Conservation (phyloP, 2,113 vertebrate genomes). For the Stegastes partitus region DNA sequence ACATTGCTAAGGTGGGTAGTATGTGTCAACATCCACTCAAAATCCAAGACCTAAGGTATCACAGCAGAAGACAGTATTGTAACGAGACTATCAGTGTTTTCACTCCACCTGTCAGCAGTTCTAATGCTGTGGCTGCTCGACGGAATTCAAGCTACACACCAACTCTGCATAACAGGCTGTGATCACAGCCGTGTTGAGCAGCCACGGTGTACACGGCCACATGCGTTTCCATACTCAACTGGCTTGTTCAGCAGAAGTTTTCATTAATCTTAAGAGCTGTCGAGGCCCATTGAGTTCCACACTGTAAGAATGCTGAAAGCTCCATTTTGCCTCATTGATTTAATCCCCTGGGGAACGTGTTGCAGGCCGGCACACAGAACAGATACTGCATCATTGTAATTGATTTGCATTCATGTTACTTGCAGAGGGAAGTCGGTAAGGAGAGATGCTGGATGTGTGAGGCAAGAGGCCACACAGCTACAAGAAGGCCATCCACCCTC, state of each 20-base stretch:
- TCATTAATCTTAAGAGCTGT: slow-evolving; percentile 54
- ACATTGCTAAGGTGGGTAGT: background rate
- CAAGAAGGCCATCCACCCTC: background rate
- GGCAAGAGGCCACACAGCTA: background rate
- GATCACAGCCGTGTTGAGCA: background rate
- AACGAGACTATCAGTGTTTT: no score
- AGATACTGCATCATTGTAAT: slow-evolving; percentile 12
- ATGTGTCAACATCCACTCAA: no score
- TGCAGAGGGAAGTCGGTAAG: background rate
- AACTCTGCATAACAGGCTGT: background rate
- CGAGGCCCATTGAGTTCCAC: slow-evolving; percentile 27
- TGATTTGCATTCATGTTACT: slow-evolving; percentile 28
- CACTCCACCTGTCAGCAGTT: no score
- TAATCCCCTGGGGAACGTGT: background rate
- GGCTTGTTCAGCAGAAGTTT: slow-evolving; percentile 62
- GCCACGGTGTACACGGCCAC: background rate
- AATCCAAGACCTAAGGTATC: no score
- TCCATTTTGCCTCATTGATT: slow-evolving; percentile 57
- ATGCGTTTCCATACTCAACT: background rate
- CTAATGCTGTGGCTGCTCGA: no score
- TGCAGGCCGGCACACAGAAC: background rate
- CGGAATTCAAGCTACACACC: background rate
- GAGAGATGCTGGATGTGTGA: background rate
- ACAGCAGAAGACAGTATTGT: no score
- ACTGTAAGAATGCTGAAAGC: slow-evolving; percentile 44